Evolutionary conservation across 1,140 invertebrate genomes (phyloP).

Genomic region (Monochamus saltuarius): DNA sequence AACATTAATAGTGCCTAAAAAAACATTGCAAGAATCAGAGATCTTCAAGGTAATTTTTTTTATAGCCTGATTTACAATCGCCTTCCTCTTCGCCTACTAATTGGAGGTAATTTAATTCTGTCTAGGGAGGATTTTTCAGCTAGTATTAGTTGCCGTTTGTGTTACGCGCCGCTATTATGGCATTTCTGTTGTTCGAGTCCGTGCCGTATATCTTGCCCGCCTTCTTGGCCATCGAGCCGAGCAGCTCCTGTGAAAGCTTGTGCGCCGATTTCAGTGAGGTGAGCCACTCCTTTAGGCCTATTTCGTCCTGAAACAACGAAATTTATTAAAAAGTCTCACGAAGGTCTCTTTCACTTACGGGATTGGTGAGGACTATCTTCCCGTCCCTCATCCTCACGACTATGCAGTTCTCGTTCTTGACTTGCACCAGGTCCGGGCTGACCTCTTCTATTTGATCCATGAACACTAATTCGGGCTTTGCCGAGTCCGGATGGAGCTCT

Average conservation of each 20-base stretch:
- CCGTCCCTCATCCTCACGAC: constrained; percentile 85
- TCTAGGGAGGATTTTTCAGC: neutral
- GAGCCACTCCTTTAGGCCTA: constrained; percentile 94
- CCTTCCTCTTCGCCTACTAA: constrained; percentile 6
- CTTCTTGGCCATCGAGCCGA: constrained; percentile 93
- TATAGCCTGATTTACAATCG: constrained; percentile 23
- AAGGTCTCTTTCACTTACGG: constrained; percentile 63
- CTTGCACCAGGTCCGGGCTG: constrained; percentile 77
- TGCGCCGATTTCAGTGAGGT: constrained; percentile 85
- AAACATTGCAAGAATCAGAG: constrained; percentile 2
- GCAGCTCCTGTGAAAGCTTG: constrained; percentile 87
- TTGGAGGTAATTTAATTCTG: constrained; percentile 4
- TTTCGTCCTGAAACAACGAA: constrained; percentile 73
- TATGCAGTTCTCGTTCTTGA: constrained; percentile 93
- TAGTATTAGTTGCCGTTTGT: constrained; percentile 56
- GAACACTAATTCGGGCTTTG: constrained; percentile 92
- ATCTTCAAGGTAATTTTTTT: constrained; percentile 15
- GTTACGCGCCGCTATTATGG: constrained; percentile 55
- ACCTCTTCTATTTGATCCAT: constrained; percentile 93
- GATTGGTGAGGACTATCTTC: constrained; percentile 91
- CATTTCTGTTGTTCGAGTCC: constrained; percentile 53
- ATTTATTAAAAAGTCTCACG: no score
- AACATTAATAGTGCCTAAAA: constrained; percentile 25
- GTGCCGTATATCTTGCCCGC: constrained; percentile 96
- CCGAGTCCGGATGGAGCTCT: constrained; percentile 91